These are phyloP conservation scores for Scartelaos histophorus DNA, from an alignment of 2,113 vertebrate species.

Conservation along the genomic window DNA sequence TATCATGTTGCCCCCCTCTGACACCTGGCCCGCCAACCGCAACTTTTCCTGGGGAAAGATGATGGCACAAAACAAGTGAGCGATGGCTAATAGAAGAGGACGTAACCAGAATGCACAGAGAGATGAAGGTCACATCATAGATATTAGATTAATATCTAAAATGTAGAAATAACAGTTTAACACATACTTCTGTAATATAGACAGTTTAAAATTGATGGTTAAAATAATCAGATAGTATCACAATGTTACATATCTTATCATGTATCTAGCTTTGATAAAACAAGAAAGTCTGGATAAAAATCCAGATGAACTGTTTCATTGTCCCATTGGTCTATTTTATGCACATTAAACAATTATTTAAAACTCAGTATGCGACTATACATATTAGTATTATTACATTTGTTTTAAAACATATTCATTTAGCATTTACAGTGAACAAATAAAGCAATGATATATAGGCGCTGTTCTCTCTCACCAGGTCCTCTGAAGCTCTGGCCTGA, in stretches of 20 bases:
- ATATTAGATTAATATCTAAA: too few relatives aligned
- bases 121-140: not conserved
- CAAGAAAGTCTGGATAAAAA: not conserved
- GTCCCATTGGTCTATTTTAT: not conserved
- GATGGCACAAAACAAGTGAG: not conserved
- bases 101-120: not conserved
- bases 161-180: too few relatives aligned
- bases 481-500: conserved; percentile 94
- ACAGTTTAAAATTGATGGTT: too few relatives aligned
- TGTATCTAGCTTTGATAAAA: not conserved
- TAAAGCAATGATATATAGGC: not conserved
- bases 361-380: not conserved
- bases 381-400: not conserved
- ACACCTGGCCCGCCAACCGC: conserved; percentile 90
- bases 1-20: conserved; percentile 97
- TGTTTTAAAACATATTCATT: not conserved
- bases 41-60: conserved; percentile 84
- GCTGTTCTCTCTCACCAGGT: conserved; percentile 89
- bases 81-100: not conserved
- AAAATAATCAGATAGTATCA: too few relatives aligned
- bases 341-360: not conserved
- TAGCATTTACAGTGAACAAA: not conserved
- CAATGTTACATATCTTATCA: too few relatives aligned
- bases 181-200: too few relatives aligned
- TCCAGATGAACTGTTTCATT: not conserved